phyloP scores from a whole-genome alignment of 1,140 invertebrate species.

The Heliconius nattereri region DNA sequence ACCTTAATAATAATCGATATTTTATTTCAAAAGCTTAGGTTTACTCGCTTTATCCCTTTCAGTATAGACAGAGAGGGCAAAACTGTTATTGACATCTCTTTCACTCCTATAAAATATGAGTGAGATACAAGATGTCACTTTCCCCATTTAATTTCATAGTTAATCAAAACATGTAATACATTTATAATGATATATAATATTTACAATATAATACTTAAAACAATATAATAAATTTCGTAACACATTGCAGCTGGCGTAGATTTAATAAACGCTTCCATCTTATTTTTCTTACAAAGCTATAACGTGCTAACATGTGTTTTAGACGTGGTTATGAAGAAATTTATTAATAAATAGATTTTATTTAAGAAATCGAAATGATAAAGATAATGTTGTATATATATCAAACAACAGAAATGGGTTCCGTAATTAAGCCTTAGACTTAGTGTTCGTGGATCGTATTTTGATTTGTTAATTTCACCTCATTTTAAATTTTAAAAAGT shows the following conservation, averaged over 20 bases:
- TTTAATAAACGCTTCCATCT: not conserved
- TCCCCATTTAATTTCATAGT: not conserved
- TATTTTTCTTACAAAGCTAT: slow-evolving; percentile 1
- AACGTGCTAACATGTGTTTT: not conserved
- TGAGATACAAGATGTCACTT: not conserved
- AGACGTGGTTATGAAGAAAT: not conserved
- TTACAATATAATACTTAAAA: slow-evolving; percentile 7
- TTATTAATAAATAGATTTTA: not conserved
- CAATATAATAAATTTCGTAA: not conserved
- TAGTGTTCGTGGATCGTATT: no score
- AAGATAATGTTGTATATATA: not conserved
- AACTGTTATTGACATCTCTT: not conserved
- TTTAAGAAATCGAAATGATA: not conserved
- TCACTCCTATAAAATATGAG: not conserved
- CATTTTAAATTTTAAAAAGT: no score
- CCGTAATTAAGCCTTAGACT: no score
- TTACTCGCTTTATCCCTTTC: not conserved
- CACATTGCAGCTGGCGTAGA: not conserved
- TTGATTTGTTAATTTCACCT: no score
- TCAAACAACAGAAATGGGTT: not conserved
- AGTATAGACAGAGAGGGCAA: not conserved
- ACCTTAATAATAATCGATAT: not conserved
- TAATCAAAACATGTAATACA: not conserved
- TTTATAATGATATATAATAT: not conserved
- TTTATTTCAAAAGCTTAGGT: not conserved